A percentile compares a stretch with the other conserved stretches of the same genome.
Conservation (phyloP, 2,113 vertebrate species). For the Menidia beryllina region DNA sequence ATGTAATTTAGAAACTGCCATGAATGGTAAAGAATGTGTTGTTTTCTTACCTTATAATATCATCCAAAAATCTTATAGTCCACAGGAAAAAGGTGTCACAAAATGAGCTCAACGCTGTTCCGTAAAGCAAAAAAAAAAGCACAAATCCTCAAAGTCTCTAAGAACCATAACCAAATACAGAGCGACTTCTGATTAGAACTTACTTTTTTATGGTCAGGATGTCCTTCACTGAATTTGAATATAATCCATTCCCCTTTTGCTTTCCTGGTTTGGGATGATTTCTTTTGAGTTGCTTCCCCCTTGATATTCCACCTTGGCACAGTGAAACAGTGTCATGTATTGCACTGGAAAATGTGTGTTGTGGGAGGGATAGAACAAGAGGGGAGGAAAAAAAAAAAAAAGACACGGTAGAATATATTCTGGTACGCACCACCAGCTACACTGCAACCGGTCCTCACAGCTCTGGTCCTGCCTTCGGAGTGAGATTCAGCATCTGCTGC, state of each 20-base stretch:
- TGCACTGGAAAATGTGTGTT: slow-evolving; percentile 49
- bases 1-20: slow-evolving; percentile 18
- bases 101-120: slow-evolving; percentile 45
- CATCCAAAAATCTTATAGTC: slow-evolving; percentile 70
- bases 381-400: neutral
- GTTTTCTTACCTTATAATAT: slow-evolving; percentile 78
- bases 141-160: slow-evolving; percentile 65
- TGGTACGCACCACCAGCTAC: slow-evolving; percentile 63
- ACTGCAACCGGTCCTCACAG: slow-evolving; percentile 53
- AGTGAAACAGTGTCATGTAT: slow-evolving; percentile 57
- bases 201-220: slow-evolving; percentile 56
- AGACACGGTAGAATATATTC: slow-evolving; percentile 47
- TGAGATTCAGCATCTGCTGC: slow-evolving; percentile 64
- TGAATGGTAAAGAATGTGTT: slow-evolving; percentile 25
- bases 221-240: slow-evolving; percentile 56
- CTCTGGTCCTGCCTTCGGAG: slow-evolving; percentile 59
- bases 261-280: slow-evolving; percentile 43
- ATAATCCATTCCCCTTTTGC: slow-evolving; percentile 54
- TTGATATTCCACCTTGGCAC: slow-evolving; percentile 65
- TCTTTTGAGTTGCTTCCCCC: slow-evolving; percentile 25
- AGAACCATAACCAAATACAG: slow-evolving; percentile 41
- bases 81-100: slow-evolving; percentile 60
- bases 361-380: slow-evolving; percentile 32
- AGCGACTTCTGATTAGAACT: slow-evolving; percentile 56
- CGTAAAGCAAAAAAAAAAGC: slow-evolving; percentile 23